Evolutionary conservation across 2,888 invertebrate species (phyloP), one percentile per base, ranked within the genome.

Genomic region (Coleophora flavipennella): DNA sequence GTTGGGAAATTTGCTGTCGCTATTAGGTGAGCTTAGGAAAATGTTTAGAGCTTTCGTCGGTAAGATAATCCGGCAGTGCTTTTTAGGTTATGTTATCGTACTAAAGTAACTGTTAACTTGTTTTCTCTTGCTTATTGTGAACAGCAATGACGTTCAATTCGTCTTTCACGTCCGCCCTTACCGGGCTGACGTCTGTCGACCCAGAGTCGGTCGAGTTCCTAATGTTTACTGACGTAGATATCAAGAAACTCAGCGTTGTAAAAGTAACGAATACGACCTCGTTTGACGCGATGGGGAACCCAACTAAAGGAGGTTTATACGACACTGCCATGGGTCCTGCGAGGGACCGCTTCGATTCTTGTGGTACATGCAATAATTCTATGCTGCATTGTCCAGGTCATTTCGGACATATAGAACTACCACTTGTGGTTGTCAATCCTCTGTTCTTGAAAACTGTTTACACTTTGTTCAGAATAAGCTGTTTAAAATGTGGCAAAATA

Each of bases 401-500:
- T 75, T 91, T 96, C 72, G 99, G 99, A 0, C 95, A 97, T 64
- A 96, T 99, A 46, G 92, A 93, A 50, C 80, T 99, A 1, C 94
- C 95, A 0, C 76, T 97, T 9, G 90, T 95, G 0, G 93, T 96
- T 0, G 91, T 94, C 41, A 98, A 99, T 85, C 98, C 99, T 0
- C 63, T 99, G 35, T 95, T 96, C 59, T 91, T 93, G 46, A 91
- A 90, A 59, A 86, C 89, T 26, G 83, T 97, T 12, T 88, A 87
- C 40, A 87, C 85, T 1, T 67, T 95, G 8, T 80, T 95, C 37
- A 87, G 88, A 46, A 77, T 91, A 1, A 87, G 89, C 13, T 96
- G 96, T 59, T 67, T 92, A 4, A 77, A 85, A 38, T 96, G 96
- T 63, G 88, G 81, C 49, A 86, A 78, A 52, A 71, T 94, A 8